phyloP scores from a whole-genome alignment of 1,140 invertebrate species.

The Sitodiplosis mosellana region DNA sequence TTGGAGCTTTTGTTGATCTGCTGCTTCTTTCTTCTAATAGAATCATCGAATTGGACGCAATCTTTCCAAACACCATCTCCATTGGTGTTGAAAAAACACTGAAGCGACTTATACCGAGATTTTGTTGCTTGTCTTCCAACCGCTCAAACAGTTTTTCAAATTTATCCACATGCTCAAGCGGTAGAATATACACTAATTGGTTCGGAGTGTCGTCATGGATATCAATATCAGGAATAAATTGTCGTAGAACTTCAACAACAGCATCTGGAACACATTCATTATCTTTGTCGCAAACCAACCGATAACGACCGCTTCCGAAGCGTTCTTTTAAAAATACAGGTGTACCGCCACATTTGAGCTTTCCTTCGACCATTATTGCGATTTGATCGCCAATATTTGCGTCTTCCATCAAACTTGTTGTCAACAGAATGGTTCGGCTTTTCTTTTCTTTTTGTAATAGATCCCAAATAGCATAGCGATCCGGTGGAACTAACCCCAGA shows the following conservation, averaged over 20 bases:
- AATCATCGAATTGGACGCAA: too few relatives aligned
- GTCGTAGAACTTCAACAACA: constrained; percentile 13
- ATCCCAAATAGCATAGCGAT: constrained; percentile 77
- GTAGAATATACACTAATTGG: constrained; percentile 7
- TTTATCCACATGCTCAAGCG: constrained; percentile 12
- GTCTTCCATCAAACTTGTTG: constrained; percentile 96
- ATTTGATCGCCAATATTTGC: constrained; percentile 73
- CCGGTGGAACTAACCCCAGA: constrained; percentile 87
- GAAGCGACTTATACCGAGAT: constrained; percentile 35
- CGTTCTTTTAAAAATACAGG: constrained; percentile 75
- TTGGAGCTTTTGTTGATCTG: too few relatives aligned
- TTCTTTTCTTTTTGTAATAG: constrained; percentile 39
- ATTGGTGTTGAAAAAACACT: constrained; percentile 63
- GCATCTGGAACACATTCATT: constrained; percentile 9
- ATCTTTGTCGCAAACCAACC: constrained; percentile 27
- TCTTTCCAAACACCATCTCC: constrained; percentile 70
- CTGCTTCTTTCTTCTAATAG: too few relatives aligned
- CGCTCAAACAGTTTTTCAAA: constrained; percentile 34
- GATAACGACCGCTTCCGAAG: constrained; percentile 40
- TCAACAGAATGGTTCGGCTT: constrained; percentile 61
- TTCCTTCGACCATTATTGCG: constrained; percentile 73
- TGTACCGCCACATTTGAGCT: constrained; percentile 65
- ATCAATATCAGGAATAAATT: constrained; percentile 12
- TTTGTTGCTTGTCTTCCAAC: constrained; percentile 35
- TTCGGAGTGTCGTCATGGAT: not conserved